Conservation (phyloP, 2,113 vertebrate genomes). For the Mirza zaza region DNA sequence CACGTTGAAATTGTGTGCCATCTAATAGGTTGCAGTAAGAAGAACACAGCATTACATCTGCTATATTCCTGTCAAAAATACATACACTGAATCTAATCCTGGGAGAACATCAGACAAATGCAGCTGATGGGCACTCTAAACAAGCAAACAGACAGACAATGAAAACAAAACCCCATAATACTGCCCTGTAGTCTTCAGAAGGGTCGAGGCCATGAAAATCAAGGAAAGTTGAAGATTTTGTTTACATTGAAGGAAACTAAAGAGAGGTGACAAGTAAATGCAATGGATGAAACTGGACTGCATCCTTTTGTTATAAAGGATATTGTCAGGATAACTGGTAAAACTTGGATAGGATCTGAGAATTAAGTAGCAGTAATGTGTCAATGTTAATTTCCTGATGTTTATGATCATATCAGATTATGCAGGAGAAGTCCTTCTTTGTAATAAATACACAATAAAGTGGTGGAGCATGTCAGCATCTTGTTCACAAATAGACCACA, state of each 20-base stretch:
- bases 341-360: background rate
- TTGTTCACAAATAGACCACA: background rate
- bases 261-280: background rate
- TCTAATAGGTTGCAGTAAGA: background rate
- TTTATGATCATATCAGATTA: background rate
- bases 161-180: background rate
- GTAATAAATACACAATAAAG: background rate
- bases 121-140: background rate
- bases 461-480: background rate
- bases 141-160: too few relatives aligned
- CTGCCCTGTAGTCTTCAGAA: background rate
- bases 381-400: background rate
- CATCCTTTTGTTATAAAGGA: background rate
- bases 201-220: background rate
- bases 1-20: background rate
- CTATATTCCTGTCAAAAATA: too few relatives aligned
- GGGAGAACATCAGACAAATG: background rate
- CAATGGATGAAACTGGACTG: fast-evolving
- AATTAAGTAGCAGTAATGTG: background rate
- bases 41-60: background rate
- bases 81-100: background rate
- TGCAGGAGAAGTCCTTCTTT: background rate
- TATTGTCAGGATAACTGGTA: background rate
- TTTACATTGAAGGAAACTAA: background rate
- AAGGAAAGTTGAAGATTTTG: background rate